Evolutionary conservation across 2,797 vertebrate genomes (phyloP), one percentile per base, ranked within the genome.

Genomic region (Sebastes trivittatus): DNA sequence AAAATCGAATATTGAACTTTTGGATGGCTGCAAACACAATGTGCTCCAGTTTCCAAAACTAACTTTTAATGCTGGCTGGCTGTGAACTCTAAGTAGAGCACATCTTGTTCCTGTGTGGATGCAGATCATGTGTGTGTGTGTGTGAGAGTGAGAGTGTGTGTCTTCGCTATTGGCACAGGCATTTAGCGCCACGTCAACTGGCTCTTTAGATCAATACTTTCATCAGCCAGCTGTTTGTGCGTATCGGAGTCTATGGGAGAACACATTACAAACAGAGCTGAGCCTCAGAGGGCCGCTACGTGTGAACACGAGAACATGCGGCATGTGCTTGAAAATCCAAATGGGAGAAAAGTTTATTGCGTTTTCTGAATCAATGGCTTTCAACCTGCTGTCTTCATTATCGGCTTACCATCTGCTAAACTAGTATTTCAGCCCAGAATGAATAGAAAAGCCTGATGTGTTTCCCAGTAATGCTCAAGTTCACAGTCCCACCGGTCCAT

Each of bases 151-250:
- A 11, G 42, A 29, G 42, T 11, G 25, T 60, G 36, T 74, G 11
- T 67, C n/a, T 82, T 20, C 42, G 34, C 67, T 77, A 49, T 36
- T 74, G 61, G 75, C 60, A 23, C 46, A 81, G 64, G 72, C 72
- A 59, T 90, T 88, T 74, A 84, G 82, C 72, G 81, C 60, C 73
- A 63, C 58, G 77, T 90, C 87, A 85, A 36, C 80, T 34, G 56
- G 54, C 67, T 75, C 81, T 86, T 76, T 52, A 52, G 80, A 90
- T 94, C 83, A 27, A 88, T 87, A 77, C 70, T 36, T 25, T 86
- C 83, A 88, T 81, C 83, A 86, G 77, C 72, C 77, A 78, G 79
- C 61, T 85, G 88, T 88, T 83, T 85, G 79, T 67, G 80, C 22
- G 8, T 52, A 20, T 52, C 3, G 6, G 61, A 29, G 65, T 56